Base-by-base conservation (phyloP, 2,797 vertebrate species). In the Eulemur rubriventer region DNA sequence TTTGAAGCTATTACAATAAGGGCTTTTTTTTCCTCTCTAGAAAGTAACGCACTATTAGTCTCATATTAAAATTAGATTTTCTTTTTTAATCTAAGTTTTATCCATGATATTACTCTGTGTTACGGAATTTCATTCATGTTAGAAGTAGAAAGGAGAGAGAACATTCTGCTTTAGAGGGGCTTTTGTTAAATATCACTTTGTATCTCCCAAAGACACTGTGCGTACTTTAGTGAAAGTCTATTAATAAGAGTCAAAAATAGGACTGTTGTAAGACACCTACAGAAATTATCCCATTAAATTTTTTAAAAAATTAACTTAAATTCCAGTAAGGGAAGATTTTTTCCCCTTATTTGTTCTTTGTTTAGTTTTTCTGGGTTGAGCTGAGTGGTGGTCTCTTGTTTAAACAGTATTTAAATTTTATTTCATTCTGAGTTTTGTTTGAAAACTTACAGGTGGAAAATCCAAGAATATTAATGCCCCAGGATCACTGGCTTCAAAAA, bases 401-500 rank as follows among this genome's bases (percentile, higher is more conserved):
- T 81, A 52, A 92, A 96, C 30, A 16, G 14, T 81, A 55, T 86
- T 93, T 92, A 89, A 76, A 94, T 80, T 95, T 50, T 69, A 55
- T n/a, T 73, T 82, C 17, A 65, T 75, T 80, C 46, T 63, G 41
- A 93, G 72, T 48, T 96, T 80, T 90, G 59, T 81, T 96, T 90
- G 88, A 92, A 97, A 95, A 94, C 46, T 35, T 84, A 46, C 13
- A 84, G 80, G 52, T 94, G 72, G 55, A 79, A 94, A 95, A 59
- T 69, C 72, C 52, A 48, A 24, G 18, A n/a, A 65, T 85, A 86
- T 55, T n/a, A 89, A 82, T 63, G 24, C 35, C 28, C 38, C 48
- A 59, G n/a, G 28, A 84, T 48, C 55, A 26, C 0, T 93, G 52
- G 83, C 50, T 93, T 85, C 50, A 24, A 84, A 87, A 46, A 55